Conservation (phyloP, 2,888 invertebrate genomes). For the Tolmerus cingulatus region DNA sequence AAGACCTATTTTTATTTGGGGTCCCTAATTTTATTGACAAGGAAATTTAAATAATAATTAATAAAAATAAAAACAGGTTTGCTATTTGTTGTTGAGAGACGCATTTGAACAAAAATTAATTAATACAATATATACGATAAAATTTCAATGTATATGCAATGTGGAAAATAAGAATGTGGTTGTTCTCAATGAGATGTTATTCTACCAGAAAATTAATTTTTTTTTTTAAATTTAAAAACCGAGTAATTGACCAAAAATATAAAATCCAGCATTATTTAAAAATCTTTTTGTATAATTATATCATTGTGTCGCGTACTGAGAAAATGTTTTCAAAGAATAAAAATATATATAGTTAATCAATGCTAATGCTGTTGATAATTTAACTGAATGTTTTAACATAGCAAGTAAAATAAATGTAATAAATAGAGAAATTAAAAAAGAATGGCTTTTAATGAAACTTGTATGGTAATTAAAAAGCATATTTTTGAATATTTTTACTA, state of each 20-base stretch:
- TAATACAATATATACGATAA: not conserved
- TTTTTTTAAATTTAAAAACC: not conserved
- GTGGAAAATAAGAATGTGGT: not conserved
- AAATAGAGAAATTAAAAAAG: not conserved
- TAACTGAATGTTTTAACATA: not conserved
- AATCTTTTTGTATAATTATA: constrained; percentile 16
- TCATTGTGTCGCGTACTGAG: not conserved
- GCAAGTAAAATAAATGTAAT: not conserved
- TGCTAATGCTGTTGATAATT: not conserved
- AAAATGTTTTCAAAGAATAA: not conserved
- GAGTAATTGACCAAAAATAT: not conserved
- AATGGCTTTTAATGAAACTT: too few relatives aligned
- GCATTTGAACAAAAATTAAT: not conserved
- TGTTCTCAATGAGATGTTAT: not conserved
- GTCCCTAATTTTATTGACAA: not conserved
- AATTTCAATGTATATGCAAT: not conserved
- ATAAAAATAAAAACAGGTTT: not conserved
- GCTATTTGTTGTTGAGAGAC: not conserved
- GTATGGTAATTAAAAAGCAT: too few relatives aligned
- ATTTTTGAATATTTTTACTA: not conserved
- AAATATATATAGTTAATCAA: not conserved
- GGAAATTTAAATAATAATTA: not conserved
- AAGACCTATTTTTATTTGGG: not conserved
- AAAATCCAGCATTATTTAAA: not conserved
- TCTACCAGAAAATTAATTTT: not conserved